Percentiles rank a stretch among this genome's conserved stretches.
These are phyloP conservation scores for Uloborus plumipes DNA, from an alignment of 2,888 invertebrate genomes.

Conservation along the genomic window DNA sequence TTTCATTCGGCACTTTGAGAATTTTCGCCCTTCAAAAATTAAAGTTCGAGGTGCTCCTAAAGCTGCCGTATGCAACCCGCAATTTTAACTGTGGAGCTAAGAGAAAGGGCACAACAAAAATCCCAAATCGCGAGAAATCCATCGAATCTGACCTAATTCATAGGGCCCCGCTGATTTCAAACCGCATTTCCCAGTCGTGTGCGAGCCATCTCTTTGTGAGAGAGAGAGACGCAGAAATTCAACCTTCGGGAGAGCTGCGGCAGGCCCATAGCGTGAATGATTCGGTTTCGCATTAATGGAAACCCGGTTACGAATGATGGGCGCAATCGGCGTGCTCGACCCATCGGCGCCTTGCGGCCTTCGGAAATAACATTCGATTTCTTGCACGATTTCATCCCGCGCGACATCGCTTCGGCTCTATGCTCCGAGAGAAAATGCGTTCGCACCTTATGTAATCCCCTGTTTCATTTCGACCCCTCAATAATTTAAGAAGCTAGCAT, in stretches of 20 bases:
- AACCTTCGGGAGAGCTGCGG: background rate
- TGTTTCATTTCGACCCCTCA: too few relatives aligned
- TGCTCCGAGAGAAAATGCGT: background rate
- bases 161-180: too few relatives aligned
- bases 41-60: too few relatives aligned
- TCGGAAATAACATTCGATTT: constrained; percentile 4
- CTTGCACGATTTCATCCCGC: background rate
- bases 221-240: background rate
- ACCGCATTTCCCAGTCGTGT: background rate
- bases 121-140: too few relatives aligned
- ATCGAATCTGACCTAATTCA: too few relatives aligned
- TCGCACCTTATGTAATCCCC: too few relatives aligned
- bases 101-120: too few relatives aligned
- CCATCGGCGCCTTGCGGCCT: constrained; percentile 28
- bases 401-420: constrained; percentile 6
- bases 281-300: constrained; percentile 12
- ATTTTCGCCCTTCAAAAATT: too few relatives aligned
- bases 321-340: constrained; percentile 34
- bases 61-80: too few relatives aligned
- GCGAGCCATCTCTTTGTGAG: background rate
- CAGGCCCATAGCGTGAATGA: constrained; percentile 27
- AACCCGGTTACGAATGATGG: constrained; percentile 6
- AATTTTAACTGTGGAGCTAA: too few relatives aligned
- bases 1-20: too few relatives aligned
- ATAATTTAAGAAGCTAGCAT: too few relatives aligned